Evolutionary conservation across 1,140 invertebrate genomes (phyloP).

Genomic region (Arion vulgaris): DNA sequence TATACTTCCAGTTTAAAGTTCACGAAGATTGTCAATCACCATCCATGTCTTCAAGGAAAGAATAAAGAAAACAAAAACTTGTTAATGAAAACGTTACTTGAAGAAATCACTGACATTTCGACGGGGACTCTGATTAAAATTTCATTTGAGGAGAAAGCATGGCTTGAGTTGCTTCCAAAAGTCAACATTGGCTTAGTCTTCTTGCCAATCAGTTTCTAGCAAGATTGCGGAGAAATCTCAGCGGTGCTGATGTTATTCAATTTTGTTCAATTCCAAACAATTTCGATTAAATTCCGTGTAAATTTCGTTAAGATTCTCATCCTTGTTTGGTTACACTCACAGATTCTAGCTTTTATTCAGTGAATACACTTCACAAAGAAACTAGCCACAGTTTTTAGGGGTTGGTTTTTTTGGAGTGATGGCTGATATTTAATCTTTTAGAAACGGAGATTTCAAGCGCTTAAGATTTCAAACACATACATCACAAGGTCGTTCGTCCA

Average conservation of each 20-base stretch:
- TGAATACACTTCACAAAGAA: background rate
- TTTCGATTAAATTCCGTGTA: background rate
- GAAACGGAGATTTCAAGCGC: too few species aligned
- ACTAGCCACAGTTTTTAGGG: background rate
- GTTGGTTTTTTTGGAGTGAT: too few species aligned
- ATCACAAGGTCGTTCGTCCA: too few species aligned
- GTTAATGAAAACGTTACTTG: background rate
- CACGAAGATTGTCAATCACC: background rate
- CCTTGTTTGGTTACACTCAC: background rate
- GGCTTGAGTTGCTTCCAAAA: background rate
- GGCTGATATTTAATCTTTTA: too few species aligned
- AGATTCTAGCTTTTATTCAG: background rate
- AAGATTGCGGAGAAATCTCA: background rate
- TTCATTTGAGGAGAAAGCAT: background rate
- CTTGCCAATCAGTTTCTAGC: background rate
- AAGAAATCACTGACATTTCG: background rate
- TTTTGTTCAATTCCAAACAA: background rate
- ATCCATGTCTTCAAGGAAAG: too few species aligned
- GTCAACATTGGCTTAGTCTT: background rate
- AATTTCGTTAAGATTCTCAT: background rate
- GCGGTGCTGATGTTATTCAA: background rate
- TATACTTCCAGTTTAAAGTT: background rate
- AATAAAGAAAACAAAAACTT: background rate
- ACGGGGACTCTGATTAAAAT: background rate
- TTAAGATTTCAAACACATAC: too few species aligned